Evolutionary conservation across 2,113 vertebrate species (phyloP), one percentile per base, ranked within the genome.

Genomic region (Enhydra lutris): DNA sequence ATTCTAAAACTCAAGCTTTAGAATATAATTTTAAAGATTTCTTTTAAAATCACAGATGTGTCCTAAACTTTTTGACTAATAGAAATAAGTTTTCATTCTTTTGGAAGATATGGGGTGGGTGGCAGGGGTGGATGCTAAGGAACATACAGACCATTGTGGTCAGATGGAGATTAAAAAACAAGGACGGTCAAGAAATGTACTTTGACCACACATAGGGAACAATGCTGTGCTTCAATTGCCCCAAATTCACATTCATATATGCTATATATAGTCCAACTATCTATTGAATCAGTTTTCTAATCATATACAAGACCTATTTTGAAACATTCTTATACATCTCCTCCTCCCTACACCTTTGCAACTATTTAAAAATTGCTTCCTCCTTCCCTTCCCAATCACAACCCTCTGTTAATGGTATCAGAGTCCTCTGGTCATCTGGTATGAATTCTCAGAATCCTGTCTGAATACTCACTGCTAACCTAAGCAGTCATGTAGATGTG

Each of bases 71-170:
- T 95, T 74, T 96, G 29, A 90, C 23, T 63, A 84, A 65, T 18
- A 65, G 59, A 97, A 95, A 55, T 69, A 85, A 69, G 21, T 69
- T 95, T 84, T 91, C 69, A 74, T 85, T 94, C 47, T 84, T 89
- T 96, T 69, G 91, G 63, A 95, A 91, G 69, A 85, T 94, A 90
- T n/a, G 82, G 74, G 31, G 81, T 93, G 50, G 73, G 91, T 90
- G 85, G 65, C 80, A 57, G 79, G 13, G 80, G 29, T 93, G 59
- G 45, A 84, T 95, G 61, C 61, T 97, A 74, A 92, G 94, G 52
- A 96, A 96, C 24, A 92, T 90, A 89, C 55, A 57, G 81, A 18
- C 21, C 74, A 90, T 42, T 97, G 61, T 92, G 17, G 45, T 79
- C 39, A 97, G 31, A 86, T 69, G 26, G 59, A 93, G 29, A 92